Evolutionary conservation across 2,113 vertebrate genomes (phyloP).

Genomic region (Hiodon alosoides): DNA sequence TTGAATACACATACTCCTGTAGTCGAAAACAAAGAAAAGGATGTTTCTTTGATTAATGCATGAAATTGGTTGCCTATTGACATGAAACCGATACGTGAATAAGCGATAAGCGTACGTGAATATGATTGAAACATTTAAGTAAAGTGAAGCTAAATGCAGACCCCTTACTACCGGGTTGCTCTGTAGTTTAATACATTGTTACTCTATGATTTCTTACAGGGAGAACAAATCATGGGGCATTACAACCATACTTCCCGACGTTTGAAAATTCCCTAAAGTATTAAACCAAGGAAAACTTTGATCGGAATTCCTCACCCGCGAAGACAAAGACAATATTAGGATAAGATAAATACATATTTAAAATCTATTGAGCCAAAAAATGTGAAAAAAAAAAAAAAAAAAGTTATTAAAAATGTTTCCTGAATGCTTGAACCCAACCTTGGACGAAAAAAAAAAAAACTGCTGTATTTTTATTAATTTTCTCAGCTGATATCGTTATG

Average conservation of each 20-base stretch:
- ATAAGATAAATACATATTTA: conserved; percentile 84
- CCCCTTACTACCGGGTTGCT: conserved; percentile 96
- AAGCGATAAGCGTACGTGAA: conserved; percentile 64
- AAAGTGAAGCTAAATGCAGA: conserved; percentile 79
- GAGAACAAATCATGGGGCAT: conserved; percentile 99
- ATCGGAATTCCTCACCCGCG: conserved; percentile 99
- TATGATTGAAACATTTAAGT: conserved; percentile 62
- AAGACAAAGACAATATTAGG: conserved; percentile 99
- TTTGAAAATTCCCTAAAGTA: conserved; percentile 99
- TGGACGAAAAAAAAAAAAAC: conserved; percentile 36
- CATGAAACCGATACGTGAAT: conserved; percentile 72
- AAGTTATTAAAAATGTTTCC: conserved; percentile 64
- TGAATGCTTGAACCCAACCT: conserved; percentile 69
- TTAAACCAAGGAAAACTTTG: conserved; percentile 99
- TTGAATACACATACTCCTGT: conserved; percentile 82
- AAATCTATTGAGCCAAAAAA: conserved; percentile 76
- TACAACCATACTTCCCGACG: conserved; percentile 99
- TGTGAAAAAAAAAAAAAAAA: conserved; percentile 58
- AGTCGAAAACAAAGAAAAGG: conserved; percentile 64
- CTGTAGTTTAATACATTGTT: conserved; percentile 99
- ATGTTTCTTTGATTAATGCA: conserved; percentile 83
- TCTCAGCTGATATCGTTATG: conserved; percentile 45
- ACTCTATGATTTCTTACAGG: conserved; percentile 99
- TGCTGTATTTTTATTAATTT: conserved; percentile 34
- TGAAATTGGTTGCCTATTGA: conserved; percentile 75